Conservation (phyloP, 2,113 vertebrate species). For the Siniperca chuatsi region DNA sequence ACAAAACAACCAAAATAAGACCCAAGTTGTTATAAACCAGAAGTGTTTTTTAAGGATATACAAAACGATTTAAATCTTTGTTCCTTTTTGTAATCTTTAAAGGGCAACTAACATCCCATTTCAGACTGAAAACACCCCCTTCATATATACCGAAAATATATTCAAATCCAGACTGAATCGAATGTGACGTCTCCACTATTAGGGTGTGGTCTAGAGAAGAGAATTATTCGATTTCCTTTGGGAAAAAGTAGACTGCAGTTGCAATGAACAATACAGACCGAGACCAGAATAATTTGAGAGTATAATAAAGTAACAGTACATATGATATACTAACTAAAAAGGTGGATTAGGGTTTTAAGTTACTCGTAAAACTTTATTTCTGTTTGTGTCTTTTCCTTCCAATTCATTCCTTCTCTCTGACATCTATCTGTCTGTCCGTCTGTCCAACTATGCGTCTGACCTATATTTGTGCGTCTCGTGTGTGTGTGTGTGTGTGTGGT, state of each 20-base stretch:
- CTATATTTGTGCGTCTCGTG: slow-evolving; percentile 35
- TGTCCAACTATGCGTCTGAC: slow-evolving; percentile 10
- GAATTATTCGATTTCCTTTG: neutral
- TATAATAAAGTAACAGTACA: neutral
- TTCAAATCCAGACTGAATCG: neutral
- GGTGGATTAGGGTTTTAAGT: neutral
- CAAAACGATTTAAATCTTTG: neutral
- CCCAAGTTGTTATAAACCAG: neutral
- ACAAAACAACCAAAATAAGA: neutral
- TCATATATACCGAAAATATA: neutral
- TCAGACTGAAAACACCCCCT: neutral
- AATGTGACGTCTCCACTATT: neutral
- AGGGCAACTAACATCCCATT: neutral
- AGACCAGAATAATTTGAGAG: neutral
- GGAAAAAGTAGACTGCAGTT: neutral
- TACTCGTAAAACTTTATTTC: neutral
- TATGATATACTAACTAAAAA: neutral
- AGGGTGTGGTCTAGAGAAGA: too few species aligned
- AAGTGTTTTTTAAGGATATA: neutral
- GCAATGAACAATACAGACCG: neutral
- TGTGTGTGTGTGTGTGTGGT: slow-evolving; percentile 21
- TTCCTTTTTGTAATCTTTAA: neutral
- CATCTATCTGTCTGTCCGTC: neutral
- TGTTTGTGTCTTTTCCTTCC: neutral
- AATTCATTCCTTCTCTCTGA: neutral